phyloP scores from a whole-genome alignment of 2,797 vertebrate species.

The Myiotriccus ornatus region DNA sequence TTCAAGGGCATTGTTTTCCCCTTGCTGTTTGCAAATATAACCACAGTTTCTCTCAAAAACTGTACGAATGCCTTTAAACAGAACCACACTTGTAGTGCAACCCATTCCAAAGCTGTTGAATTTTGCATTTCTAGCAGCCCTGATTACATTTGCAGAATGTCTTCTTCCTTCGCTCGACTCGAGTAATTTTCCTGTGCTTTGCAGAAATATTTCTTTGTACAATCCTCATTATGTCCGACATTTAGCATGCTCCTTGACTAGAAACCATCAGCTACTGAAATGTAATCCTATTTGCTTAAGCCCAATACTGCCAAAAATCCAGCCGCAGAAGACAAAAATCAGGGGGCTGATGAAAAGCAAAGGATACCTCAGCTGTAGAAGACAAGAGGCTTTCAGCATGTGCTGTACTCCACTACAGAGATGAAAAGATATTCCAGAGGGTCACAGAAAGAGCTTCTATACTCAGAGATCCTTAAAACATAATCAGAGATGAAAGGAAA shows the following conservation, averaged over 20 bases:
- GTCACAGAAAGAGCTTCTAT: slow-evolving; percentile 36
- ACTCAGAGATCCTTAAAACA: slow-evolving; percentile 68
- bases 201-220: slow-evolving; percentile 32
- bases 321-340: slow-evolving; percentile 55
- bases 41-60: slow-evolving; percentile 91
- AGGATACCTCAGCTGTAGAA: slow-evolving; percentile 50
- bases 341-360: slow-evolving; percentile 58
- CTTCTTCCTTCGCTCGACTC: slow-evolving; percentile 66
- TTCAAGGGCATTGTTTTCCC: slow-evolving; percentile 81
- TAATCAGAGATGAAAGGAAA: slow-evolving; percentile 72
- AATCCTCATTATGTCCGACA: slow-evolving; percentile 64
- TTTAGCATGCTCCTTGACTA: slow-evolving; percentile 50
- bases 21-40: slow-evolving; percentile 87
- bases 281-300: slow-evolving; percentile 67
- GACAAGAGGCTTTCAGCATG: slow-evolving; percentile 1
- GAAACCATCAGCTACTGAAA: slow-evolving; percentile 64
- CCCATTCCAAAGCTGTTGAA: slow-evolving; percentile 83
- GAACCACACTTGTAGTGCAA: slow-evolving; percentile 90
- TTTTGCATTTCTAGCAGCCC: slow-evolving; percentile 74
- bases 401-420: slow-evolving; percentile 14
- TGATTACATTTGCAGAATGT: slow-evolving; percentile 67
- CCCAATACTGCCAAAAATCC: slow-evolving; percentile 68
- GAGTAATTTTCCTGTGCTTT: slow-evolving; percentile 48
- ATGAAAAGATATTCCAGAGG: slow-evolving; percentile 50
- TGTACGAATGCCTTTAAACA: slow-evolving; percentile 89